Evolutionary conservation across 2,888 invertebrate species (phyloP), one percentile per base, ranked within the genome.

Genomic region (Cheilosia scutellata): DNA sequence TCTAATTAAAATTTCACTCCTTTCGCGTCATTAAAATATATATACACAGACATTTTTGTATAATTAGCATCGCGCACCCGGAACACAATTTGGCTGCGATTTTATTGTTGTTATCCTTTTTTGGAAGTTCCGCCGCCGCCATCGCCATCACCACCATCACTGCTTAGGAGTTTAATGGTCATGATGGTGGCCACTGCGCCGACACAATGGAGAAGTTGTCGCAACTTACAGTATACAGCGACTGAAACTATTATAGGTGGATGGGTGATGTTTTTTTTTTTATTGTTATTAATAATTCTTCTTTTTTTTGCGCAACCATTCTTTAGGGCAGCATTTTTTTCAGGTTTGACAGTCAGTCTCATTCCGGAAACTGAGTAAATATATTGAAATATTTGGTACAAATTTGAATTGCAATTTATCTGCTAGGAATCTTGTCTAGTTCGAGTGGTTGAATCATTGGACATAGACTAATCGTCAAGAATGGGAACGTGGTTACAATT

Each of bases 1-100:
- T 86, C 86, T 86, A 86, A 82, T 86, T 86, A 86, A 86, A 86
- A 86, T 86, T 86, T 86, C 82, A 82, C 86, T 86, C 86, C 80
- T 80, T 80, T 80, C 80, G 86, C 86, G 86, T 86, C 86, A 86
- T 86, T 86, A 86, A 86, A 86, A 86, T 82, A 70, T 62, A 74
- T 42, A 51, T 71, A 72, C 76, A 76, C 82, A 80, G 33, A 55
- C 60, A 42, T 82, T 80, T 72, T 80, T 80, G 86, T 86, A 86
- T 86, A 86, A 86, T 86, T 86, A 86, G 86, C 86, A 82, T 72
- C 68, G 77, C 68, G 77, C 82, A 77, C 75, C 86, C 86, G 86
- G 86, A 86, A 86, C 82, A 82, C 76, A 76, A 72, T 86, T 86
- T 86, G 86, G 82, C 80, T 77, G 82, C 71, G 68, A 76, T 86